Percentiles rank a stretch among this genome's conserved stretches.
Conservation (phyloP, 2,797 vertebrate genomes). For the Anguilla megastoma region DNA sequence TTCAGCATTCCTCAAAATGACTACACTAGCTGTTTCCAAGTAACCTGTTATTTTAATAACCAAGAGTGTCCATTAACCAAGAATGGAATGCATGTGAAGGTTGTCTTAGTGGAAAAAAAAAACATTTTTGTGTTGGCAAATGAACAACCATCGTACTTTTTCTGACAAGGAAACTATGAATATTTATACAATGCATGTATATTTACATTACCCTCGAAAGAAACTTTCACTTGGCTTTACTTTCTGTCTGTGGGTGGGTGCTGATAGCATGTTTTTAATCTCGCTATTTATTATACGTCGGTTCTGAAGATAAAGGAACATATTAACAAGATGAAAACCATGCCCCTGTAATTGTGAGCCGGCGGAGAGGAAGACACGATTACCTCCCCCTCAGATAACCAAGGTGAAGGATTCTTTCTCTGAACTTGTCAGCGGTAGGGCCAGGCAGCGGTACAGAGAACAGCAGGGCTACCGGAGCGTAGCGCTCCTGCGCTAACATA, state of each 20-base stretch:
- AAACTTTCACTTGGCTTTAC: neutral
- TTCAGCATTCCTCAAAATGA: neutral
- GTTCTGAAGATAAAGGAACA: constrained; percentile 10
- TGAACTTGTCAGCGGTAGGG: neutral
- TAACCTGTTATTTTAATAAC: neutral
- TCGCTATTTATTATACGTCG: neutral
- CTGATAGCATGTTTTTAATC: neutral
- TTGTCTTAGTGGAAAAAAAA: constrained; percentile 7
- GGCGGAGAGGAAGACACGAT: neutral
- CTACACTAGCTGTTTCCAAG: neutral
- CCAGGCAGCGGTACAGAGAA: neutral
- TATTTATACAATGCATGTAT: constrained; percentile 8
- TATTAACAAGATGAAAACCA: constrained; percentile 19
- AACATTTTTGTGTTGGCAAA: constrained; percentile 24
- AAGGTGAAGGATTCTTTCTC: constrained; percentile 12
- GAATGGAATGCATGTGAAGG: neutral
- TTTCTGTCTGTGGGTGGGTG: neutral
- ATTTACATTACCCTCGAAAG: neutral
- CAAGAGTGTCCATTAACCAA: neutral
- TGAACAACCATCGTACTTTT: neutral
- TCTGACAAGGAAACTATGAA: constrained; percentile 9
- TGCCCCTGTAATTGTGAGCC: constrained; percentile 1
- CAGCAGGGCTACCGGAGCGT: neutral
- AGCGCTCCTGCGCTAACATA: neutral
- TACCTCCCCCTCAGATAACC: neutral